phyloP scores from a whole-genome alignment of 64 coral and sea anemone genomes.

The Montipora cactus region DNA sequence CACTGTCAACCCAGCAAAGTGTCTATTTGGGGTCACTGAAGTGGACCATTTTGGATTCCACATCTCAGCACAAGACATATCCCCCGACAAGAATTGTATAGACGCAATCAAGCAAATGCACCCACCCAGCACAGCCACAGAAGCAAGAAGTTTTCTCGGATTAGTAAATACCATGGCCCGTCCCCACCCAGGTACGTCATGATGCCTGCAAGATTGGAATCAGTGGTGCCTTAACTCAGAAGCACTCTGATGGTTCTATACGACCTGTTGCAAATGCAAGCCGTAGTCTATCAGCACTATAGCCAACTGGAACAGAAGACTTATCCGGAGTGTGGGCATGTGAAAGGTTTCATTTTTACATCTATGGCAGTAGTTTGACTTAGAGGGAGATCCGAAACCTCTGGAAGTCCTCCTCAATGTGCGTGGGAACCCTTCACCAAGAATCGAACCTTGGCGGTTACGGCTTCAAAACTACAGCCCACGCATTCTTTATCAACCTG shows the following conservation, averaged over 20 bases:
- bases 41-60: conserved; percentile 63
- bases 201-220: too few species aligned
- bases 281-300: neutral
- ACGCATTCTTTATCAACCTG: neutral
- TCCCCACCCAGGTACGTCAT: neutral
- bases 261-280: neutral
- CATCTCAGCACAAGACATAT: conserved; percentile 48
- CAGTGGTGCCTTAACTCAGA: neutral
- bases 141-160: conserved; percentile 52
- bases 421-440: too few species aligned
- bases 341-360: neutral
- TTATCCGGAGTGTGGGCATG: neutral
- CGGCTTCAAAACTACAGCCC: too few species aligned
- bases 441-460: too few species aligned
- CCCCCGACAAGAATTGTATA: conserved; percentile 61
- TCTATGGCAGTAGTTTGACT: neutral
- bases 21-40: conserved; percentile 42
- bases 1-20: conserved; percentile 48
- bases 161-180: neutral
- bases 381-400: neutral
- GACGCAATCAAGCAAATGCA: conserved; percentile 45
- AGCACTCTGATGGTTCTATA: conserved; percentile 15
- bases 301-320: neutral
- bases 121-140: conserved; percentile 34
- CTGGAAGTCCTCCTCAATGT: neutral